Percentiles rank a stretch among this genome's conserved stretches.
phyloP scores from a whole-genome alignment of 1,140 invertebrate genomes.

The Heliconius hewitsoni region DNA sequence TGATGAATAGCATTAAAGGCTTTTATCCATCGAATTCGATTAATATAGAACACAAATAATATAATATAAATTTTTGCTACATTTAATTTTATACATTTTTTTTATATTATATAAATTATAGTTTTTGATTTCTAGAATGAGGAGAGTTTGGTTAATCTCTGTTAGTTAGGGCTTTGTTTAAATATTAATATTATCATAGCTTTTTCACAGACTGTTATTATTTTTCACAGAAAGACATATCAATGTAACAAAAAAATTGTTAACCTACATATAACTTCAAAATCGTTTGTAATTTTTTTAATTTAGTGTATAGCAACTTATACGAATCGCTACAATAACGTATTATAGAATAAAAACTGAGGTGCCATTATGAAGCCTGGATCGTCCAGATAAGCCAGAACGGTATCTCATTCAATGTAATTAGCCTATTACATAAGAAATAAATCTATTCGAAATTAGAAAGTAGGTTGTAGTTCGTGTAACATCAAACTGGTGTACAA shows the following conservation, averaged over 20 bases:
- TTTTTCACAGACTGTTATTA: no score
- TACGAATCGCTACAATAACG: background rate
- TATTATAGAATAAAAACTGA: constrained; percentile 28
- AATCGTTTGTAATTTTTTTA: background rate
- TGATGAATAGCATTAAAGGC: constrained; percentile 38
- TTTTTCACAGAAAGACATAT: no score
- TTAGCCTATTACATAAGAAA: constrained; percentile 32
- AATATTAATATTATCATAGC: no score
- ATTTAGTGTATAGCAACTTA: background rate
- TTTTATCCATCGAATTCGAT: constrained; percentile 4
- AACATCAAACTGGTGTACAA: no score
- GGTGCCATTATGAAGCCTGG: constrained; percentile 20
- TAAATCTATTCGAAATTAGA: constrained; percentile 47
- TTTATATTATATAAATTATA: no score
- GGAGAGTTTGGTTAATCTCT: no score
- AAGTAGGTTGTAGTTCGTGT: constrained; percentile 33
- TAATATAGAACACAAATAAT: background rate
- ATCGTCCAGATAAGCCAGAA: constrained; percentile 35
- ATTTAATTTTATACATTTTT: no score
- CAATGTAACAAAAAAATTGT: no score
- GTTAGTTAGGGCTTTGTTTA: no score
- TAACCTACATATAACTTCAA: background rate
- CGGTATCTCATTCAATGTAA: constrained; percentile 30
- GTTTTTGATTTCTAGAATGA: no score
- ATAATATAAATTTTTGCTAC: background rate